Percentiles rank a stretch among this genome's conserved stretches.
phyloP scores from a whole-genome alignment of 2,888 invertebrate genomes.

The Leptopilina drosophilae region DNA sequence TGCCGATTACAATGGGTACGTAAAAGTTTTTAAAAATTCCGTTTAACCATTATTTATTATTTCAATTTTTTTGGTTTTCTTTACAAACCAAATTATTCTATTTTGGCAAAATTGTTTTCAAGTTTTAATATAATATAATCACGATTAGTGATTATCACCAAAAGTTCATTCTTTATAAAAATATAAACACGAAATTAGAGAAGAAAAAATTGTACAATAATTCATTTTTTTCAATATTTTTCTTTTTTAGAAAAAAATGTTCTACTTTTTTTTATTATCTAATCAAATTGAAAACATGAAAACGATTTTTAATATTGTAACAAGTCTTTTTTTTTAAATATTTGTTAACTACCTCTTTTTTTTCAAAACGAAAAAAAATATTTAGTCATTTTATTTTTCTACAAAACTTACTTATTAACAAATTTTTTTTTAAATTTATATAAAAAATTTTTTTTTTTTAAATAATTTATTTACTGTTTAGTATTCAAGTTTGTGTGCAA shows the following conservation, averaged over 20 bases:
- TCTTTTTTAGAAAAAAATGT: no score
- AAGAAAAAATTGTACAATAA: no score
- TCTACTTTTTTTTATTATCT: no score
- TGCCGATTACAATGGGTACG: not conserved
- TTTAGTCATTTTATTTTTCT: conserved; percentile 28
- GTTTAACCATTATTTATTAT: not conserved
- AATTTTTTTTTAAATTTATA: conserved; percentile 1
- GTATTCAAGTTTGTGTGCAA: not conserved
- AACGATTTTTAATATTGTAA: not conserved
- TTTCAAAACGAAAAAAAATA: conserved; percentile 9
- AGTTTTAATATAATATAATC: no score
- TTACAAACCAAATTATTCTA: no score
- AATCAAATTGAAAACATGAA: not conserved
- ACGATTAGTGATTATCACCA: no score
- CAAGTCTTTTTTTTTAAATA: not conserved
- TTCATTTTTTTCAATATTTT: no score
- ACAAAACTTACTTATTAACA: not conserved
- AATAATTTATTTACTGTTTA: conserved; percentile 9
- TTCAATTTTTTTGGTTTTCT: no score
- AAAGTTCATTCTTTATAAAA: no score
- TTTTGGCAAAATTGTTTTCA: no score
- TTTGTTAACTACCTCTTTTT: conserved; percentile 15
- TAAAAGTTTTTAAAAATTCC: not conserved
- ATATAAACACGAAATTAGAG: no score
- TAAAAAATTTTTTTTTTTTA: not conserved